Conservation (phyloP, 2,888 invertebrate species). For the Caenorhabditis angaria region DNA sequence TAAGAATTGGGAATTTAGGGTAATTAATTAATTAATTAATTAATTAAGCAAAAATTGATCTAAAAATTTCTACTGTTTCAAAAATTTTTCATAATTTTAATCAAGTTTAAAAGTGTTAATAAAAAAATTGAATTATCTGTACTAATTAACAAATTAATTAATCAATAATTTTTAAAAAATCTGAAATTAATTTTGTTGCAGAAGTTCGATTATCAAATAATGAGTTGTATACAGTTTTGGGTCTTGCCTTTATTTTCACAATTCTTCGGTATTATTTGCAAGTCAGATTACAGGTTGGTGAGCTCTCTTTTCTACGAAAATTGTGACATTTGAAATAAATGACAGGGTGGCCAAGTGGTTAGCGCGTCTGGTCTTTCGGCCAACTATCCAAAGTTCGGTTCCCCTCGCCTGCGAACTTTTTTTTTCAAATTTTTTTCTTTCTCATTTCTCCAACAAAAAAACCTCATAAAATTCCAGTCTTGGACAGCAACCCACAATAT, state of each 20-base stretch:
- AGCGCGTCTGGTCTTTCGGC: no score
- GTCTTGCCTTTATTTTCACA: slow-evolving; percentile 50
- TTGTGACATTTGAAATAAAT: neutral
- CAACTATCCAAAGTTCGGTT: no score
- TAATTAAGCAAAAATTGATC: no score
- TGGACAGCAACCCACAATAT: slow-evolving; percentile 40
- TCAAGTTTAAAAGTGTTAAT: no score
- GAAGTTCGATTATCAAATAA: slow-evolving; percentile 40
- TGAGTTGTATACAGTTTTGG: slow-evolving; percentile 41
- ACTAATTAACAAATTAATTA: no score
- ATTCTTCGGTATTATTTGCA: slow-evolving; percentile 48
- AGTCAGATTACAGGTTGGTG: slow-evolving; percentile 25
- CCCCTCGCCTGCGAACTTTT: no score
- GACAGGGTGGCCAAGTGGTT: neutral
- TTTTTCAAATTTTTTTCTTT: no score
- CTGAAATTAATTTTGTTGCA: no score
- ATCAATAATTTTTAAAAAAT: no score
- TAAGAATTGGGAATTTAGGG: neutral
- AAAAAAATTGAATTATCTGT: no score
- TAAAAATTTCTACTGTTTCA: neutral
- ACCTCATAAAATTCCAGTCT: slow-evolving; percentile 17
- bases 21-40: no score
- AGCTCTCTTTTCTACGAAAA: neutral
- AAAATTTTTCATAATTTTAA: no score
- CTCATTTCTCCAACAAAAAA: neutral